Evolutionary conservation across 2,113 vertebrate genomes (phyloP), one percentile per base, ranked within the genome.

Genomic region (Orthonyx spaldingii): DNA sequence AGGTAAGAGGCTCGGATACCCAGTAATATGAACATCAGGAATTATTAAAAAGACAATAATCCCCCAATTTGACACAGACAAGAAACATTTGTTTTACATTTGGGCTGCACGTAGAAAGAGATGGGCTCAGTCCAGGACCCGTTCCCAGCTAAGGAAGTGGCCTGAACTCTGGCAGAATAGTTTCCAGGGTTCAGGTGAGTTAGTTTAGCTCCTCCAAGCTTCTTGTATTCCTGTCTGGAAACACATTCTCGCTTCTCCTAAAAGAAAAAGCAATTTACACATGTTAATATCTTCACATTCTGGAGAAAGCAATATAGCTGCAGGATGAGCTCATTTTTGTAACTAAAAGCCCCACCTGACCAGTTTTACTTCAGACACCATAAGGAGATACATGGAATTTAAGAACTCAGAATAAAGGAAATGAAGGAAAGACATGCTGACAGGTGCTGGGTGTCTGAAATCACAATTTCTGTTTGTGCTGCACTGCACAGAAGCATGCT

Each of bases 51-150:
- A 56, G 49, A 39, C 52, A 61, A 64, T 1, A 78, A 55, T 11
- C 0, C 10, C 28, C 32, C n/a, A n/a, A 39, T 50, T 15, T 4
- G 4, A 80, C 30, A 33, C 30, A 52, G 60, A 13, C 39, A 35
- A 37, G 6, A 49, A 50, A 19, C 53, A 52, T 46, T 80, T 83
- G 97, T 98, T 96, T 98, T 98, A 99, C 99, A 93, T 98, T 98
- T 99, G 70, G 98, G 98, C 2, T 98, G 99, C 61, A 99, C 99
- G 2, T 99, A 99, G 97, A 99, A 99, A 78, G 94, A 98, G 89
- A 99, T 97, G 7, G 98, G 98, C 27, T 99, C 99, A 0, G 99
- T 99, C 99, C 99, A 99, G 1, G 99, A 99, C 30, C 99, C 99
- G 7, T 99, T 99, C 56, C 99, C 99, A 52, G 99, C 98, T 37